These are phyloP conservation scores for Hemitrygon akajei DNA, from an alignment of 2,797 vertebrate genomes.

Conservation along the genomic window DNA sequence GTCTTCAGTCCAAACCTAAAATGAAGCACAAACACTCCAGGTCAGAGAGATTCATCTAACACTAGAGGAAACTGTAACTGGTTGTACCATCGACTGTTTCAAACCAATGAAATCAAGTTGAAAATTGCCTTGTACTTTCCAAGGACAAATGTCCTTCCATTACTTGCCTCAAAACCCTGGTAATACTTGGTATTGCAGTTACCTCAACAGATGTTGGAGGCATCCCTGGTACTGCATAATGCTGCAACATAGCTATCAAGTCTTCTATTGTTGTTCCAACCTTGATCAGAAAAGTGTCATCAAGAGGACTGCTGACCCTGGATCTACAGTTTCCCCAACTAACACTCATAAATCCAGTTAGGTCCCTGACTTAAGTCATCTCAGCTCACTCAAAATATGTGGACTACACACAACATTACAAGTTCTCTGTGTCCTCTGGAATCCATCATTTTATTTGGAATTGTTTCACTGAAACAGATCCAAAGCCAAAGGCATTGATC, in stretches of 20 bases:
- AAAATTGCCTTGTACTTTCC: background rate
- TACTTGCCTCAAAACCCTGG: slow-evolving; percentile 12
- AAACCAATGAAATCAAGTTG: slow-evolving; percentile 18
- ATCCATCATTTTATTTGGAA: slow-evolving; percentile 18
- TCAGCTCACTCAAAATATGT: background rate
- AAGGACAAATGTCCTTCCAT: background rate
- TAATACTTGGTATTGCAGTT: background rate
- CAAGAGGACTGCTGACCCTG: background rate
- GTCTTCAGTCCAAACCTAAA: slow-evolving; percentile 35
- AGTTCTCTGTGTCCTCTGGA: background rate
- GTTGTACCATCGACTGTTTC: slow-evolving; percentile 24
- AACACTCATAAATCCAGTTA: background rate
- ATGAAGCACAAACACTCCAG: slow-evolving; percentile 35
- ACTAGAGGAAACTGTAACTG: slow-evolving; percentile 6
- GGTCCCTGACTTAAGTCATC: background rate
- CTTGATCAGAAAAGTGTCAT: slow-evolving; percentile 14
- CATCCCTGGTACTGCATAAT: background rate
- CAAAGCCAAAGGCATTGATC: background rate
- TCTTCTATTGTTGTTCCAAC: slow-evolving; percentile 24
- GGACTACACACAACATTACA: background rate
- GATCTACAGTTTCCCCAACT: background rate
- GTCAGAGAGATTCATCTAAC: slow-evolving; percentile 20
- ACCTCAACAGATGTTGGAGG: background rate
- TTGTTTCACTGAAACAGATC: background rate
- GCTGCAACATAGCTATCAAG: background rate